A percentile compares a stretch with the other conserved stretches of the same genome.
These are phyloP conservation scores for Diachrysia chrysitis DNA, from an alignment of 2,888 invertebrate genomes.

Conservation along the genomic window DNA sequence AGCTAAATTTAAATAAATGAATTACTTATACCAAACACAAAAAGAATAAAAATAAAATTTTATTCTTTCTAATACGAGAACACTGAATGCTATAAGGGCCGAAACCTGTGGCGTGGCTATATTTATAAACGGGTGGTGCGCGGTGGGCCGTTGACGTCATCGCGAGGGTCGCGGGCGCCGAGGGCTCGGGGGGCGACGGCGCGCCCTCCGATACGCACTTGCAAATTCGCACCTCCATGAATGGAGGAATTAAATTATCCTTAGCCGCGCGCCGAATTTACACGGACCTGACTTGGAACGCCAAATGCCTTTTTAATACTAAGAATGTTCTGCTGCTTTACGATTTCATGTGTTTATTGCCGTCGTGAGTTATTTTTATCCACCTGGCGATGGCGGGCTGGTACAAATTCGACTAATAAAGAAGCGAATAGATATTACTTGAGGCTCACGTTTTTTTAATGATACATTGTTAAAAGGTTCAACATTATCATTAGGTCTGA, in stretches of 20 bases:
- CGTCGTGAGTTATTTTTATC: conserved; percentile 31
- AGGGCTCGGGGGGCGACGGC: conserved; percentile 66
- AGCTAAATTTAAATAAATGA: neutral
- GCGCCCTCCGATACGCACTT: conserved; percentile 87
- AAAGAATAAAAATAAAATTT: conserved; percentile 40
- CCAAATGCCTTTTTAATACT: conserved; percentile 64
- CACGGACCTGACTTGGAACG: conserved; percentile 75
- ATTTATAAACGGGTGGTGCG: conserved; percentile 85
- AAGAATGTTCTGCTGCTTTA: conserved; percentile 47
- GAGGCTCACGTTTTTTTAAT: conserved; percentile 8
- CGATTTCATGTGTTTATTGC: conserved; percentile 28
- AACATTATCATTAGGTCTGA: neutral
- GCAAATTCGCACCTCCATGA: conserved; percentile 88
- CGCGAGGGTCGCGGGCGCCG: conserved; percentile 66
- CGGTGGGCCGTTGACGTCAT: conserved; percentile 86
- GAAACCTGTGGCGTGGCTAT: conserved; percentile 87
- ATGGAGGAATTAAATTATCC: conserved; percentile 86
- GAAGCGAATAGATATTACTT: conserved; percentile 20
- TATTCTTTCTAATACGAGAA: conserved; percentile 58
- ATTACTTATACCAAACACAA: neutral
- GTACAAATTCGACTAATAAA: conserved; percentile 3
- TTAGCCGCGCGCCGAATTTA: conserved; percentile 75
- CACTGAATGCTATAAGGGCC: conserved; percentile 71
- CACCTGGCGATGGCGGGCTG: conserved; percentile 6
- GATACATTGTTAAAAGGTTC: conserved; percentile 10